Evolutionary conservation across 2,113 vertebrate species (phyloP).

Genomic region (Pluvialis apricaria): DNA sequence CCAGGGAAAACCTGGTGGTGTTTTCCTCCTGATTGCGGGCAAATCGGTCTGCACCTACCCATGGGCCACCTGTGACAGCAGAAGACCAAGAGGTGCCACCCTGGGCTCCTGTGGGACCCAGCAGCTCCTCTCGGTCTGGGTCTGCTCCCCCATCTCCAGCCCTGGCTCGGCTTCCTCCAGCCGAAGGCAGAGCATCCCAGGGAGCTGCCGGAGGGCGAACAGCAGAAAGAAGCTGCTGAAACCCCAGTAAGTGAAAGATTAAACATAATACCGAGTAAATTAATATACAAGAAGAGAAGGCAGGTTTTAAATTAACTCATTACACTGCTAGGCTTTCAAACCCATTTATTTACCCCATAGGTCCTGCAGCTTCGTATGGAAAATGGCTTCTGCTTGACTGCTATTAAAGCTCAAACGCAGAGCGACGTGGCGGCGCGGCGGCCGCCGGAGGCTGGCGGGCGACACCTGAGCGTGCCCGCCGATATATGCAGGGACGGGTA

Average conservation of each 20-base stretch:
- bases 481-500: neutral
- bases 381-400: constrained; percentile 44
- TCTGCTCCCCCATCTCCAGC: neutral
- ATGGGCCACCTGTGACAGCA: neutral
- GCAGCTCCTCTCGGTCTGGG: neutral
- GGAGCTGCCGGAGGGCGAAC: neutral
- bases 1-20: neutral
- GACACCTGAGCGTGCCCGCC: neutral
- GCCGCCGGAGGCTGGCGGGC: neutral
- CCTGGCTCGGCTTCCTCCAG: neutral
- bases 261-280: constrained; percentile 31
- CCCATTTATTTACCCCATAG: constrained; percentile 33
- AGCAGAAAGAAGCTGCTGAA: neutral
- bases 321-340: constrained; percentile 5
- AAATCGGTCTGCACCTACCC: fast-evolving
- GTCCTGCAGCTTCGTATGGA: constrained; percentile 26
- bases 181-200: neutral
- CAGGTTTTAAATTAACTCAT: constrained; percentile 42
- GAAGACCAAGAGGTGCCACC: neutral
- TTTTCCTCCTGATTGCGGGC: fast-evolving
- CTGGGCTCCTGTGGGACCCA: neutral
- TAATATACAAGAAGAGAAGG: constrained; percentile 3
- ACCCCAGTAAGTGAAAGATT: constrained; percentile 6
- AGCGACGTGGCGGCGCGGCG: fast-evolving
- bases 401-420: neutral